Conservation (phyloP, 2,113 vertebrate species). For the Aspiorhynchus laticeps region DNA sequence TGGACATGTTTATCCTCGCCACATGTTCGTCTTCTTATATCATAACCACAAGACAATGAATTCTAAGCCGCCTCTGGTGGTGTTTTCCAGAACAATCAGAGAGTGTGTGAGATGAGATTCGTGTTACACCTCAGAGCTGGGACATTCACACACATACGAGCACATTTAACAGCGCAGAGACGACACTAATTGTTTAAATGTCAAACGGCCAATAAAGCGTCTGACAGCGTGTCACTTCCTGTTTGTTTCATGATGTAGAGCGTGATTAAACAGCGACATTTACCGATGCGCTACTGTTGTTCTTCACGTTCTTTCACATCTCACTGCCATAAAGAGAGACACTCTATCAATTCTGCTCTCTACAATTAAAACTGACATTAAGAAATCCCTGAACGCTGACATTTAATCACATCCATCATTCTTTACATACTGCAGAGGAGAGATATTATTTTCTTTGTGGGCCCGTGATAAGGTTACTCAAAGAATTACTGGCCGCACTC, state of each 20-base stretch:
- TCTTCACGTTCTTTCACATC: neutral
- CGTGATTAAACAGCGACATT: neutral
- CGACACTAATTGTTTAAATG: neutral
- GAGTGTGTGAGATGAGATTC: neutral
- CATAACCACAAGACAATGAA: neutral
- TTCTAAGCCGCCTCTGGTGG: neutral
- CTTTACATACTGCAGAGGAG: neutral
- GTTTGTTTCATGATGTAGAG: neutral
- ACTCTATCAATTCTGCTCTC: neutral
- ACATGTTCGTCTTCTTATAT: neutral
- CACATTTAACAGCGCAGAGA: neutral
- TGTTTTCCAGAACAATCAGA: neutral
- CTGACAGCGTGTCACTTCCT: neutral
- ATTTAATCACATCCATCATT: slow-evolving; percentile 5
- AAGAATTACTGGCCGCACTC: neutral
- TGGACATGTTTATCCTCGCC: neutral
- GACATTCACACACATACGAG: neutral
- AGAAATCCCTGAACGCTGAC: neutral
- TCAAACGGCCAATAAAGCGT: neutral
- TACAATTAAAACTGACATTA: slow-evolving; percentile 18
- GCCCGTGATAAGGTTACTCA: neutral
- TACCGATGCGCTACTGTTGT: neutral
- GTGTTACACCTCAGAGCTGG: neutral
- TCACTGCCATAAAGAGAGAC: neutral
- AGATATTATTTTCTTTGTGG: neutral